These are phyloP conservation scores for roundworm (Caenorhabditis elegans) DNA, from an alignment of 1,140 invertebrate genomes.

Conservation along the genomic window WBcel235 BX284605.5:12233501-12234000, in stretches of 20 bases:
- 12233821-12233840: too few relatives aligned
- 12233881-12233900: too few relatives aligned
- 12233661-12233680: not conserved
- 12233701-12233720: not conserved
- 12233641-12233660: conserved; percentile 31
- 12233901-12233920: not conserved
- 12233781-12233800: conserved; percentile 27
- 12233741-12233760: conserved; percentile 21
- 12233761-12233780: not conserved
- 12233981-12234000: too few relatives aligned
- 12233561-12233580: conserved; percentile 24
- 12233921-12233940: too few relatives aligned
- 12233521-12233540: not conserved
- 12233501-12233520: not conserved
- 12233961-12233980: too few relatives aligned
- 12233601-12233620: conserved; percentile 12
- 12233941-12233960: too few relatives aligned
- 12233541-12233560: not conserved
- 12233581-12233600: conserved; percentile 5
- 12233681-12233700: not conserved
- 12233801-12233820: not conserved
- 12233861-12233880: not conserved
- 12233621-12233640: conserved; percentile 9
- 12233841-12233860: not conserved
- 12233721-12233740: conserved; percentile 17